Base-by-base conservation (phyloP, 1,140 invertebrate genomes). In the Luehdorfia chinensis region DNA sequence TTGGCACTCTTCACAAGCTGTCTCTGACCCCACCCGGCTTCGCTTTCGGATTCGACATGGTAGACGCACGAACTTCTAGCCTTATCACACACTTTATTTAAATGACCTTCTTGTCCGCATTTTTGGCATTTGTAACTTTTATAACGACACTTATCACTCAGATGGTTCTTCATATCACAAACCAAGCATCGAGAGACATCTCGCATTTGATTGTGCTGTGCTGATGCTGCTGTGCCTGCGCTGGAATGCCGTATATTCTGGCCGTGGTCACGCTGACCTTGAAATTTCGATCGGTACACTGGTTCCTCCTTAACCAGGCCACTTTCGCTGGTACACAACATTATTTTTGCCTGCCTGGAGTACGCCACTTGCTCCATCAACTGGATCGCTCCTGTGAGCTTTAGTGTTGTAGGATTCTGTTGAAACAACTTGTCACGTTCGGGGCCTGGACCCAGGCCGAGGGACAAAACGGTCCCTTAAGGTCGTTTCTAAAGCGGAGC, bases 41-140 rank as follows among this genome's bases (percentile, higher is more conserved):
- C 7, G 19, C 11, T 30, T 11, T 30, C 1, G 11, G n/a, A 12
- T 30, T 5, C 9, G 3, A 7, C 7, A 9, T n/a, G n/a, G 4
- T 1, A 1, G 9, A 9, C 4, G 11, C 11, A 30, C 4, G n/a
- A 9, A 30, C n/a, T 30, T 30, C 11, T 30, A 9, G 7, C 9
- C 4, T 12, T 9, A 12, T 1, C 11, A 9, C 28, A 30, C 28
- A 60, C 59, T 75, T 75, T 72, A 53, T 75, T 62, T 46, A 21
- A 48, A 44, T 6, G n/a, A 7, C 9, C 44, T 45, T 21, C 3
- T 3, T 7, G 7, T 7, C 19, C 3, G 7, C 7, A 4, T 21
- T 7, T 21, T n/a, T n/a, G n/a, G n/a, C n/a, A n/a, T n/a, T n/a
- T n/a, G n/a, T n/a, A n/a, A n/a, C n/a, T n/a, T n/a, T 21, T 21